phyloP scores from a whole-genome alignment of 2,888 invertebrate genomes.

The Drosophila nr. fundita region DNA sequence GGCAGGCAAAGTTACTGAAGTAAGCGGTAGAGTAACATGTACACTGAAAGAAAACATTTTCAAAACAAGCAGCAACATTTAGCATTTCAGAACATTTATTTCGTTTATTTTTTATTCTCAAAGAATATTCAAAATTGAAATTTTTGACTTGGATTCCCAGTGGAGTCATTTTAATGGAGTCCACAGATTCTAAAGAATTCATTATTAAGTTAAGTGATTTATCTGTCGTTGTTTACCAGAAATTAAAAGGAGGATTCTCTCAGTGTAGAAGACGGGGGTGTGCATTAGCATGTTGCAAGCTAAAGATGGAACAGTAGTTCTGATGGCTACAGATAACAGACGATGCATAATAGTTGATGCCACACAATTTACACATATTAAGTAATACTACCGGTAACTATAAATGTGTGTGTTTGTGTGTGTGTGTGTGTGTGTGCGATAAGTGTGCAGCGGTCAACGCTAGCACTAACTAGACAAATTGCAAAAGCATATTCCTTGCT shows the following conservation, averaged over 20 bases:
- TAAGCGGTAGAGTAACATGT: slow-evolving; percentile 11
- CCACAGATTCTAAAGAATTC: not conserved
- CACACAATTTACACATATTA: slow-evolving; percentile 82
- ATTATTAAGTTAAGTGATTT: not conserved
- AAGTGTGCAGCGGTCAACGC: slow-evolving; percentile 49
- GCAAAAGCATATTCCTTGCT: slow-evolving; percentile 63
- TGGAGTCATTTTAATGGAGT: not conserved
- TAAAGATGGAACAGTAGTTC: slow-evolving; percentile 37
- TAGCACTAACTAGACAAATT: slow-evolving; percentile 67
- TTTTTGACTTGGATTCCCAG: not conserved
- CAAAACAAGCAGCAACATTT: not conserved
- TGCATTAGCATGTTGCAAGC: slow-evolving; percentile 38
- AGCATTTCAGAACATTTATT: not conserved
- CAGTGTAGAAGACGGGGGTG: not conserved
- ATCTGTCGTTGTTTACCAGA: not conserved
- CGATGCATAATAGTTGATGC: slow-evolving; percentile 80
- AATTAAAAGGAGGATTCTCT: not conserved
- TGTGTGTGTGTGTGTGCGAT: slow-evolving; percentile 28
- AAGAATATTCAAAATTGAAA: not conserved
- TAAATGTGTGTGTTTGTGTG: slow-evolving; percentile 30
- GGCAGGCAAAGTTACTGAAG: slow-evolving; percentile 39
- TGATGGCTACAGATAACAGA: slow-evolving; percentile 73
- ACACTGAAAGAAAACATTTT: not conserved
- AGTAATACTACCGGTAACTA: slow-evolving; percentile 75
- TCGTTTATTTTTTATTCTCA: not conserved